Percentiles rank a stretch among this genome's conserved stretches.
These are phyloP conservation scores for Nasonovia ribisnigri DNA, from an alignment of 2,888 invertebrate genomes.

Conservation along the genomic window DNA sequence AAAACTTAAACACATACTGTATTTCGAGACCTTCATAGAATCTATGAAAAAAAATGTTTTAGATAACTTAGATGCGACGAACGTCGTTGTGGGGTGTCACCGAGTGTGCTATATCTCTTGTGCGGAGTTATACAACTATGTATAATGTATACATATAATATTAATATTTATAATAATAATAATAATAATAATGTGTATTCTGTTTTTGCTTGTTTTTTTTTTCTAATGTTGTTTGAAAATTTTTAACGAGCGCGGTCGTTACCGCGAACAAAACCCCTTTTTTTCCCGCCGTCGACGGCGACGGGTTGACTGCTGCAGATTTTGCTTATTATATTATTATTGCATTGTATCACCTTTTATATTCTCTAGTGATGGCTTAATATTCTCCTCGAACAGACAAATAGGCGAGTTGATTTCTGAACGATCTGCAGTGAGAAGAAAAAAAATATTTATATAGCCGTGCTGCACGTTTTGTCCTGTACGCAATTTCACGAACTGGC, in stretches of 20 bases:
- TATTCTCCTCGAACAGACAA: neutral
- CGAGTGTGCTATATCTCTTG: neutral
- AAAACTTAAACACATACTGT: too few species aligned
- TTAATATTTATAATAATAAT: neutral
- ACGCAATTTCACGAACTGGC: neutral
- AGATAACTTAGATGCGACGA: neutral
- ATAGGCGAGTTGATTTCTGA: neutral
- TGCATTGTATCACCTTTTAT: neutral
- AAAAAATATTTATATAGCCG: neutral
- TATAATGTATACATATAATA: neutral
- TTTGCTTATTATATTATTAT: neutral
- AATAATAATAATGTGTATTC: neutral
- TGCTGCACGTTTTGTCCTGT: neutral
- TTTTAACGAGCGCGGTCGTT: conserved; percentile 61
- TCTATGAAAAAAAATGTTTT: neutral
- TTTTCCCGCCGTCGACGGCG: neutral
- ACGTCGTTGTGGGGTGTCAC: neutral
- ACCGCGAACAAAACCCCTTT: conserved; percentile 34
- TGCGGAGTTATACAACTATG: neutral
- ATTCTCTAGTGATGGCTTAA: neutral
- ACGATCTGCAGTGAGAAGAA: neutral
- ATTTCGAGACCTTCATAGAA: too few species aligned
- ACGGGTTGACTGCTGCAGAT: conserved; percentile 20
- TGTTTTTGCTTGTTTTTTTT: neutral
- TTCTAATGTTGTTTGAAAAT: conserved; percentile 10